Base-by-base conservation (phyloP, 2,797 vertebrate species). In the Sebastes steindachneri region DNA sequence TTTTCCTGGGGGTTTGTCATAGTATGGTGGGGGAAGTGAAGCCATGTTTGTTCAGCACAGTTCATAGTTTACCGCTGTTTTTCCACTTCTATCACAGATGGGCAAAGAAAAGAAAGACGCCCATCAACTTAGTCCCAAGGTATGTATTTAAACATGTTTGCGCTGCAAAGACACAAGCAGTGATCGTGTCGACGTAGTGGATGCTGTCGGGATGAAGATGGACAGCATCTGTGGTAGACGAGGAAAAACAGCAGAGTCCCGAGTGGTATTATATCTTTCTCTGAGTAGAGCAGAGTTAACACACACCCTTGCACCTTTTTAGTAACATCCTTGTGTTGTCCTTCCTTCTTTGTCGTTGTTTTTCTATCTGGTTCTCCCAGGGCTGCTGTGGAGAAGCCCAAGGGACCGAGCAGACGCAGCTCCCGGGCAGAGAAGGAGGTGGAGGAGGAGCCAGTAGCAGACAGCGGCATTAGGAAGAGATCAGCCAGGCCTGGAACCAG, bases 401-500 rank as follows among this genome's bases (percentile, higher is more conserved):
- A 99, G 95, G 97, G 97, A 79, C 97, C 97, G 31, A 99, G 95
- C 88, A 96, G 98, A 89, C 97, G 97, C 93, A 99, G 98, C 95
- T 98, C 98, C 71, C 96, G 97, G 85, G 96, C 97, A 67, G 98
- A 99, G 92, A 99, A 98, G 88, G 96, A 97, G 92, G 92, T 95
- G 33, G 96, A 97, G 85, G 91, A 96, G 81, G 97, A 98, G 90
- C 97, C 97, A 28, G 93, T 93, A 25, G 88, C 96, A 66, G 98
- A 99, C 93, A 98, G 96, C 1, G 96, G 96, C 85, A 96, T 97
- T 83, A 97, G 99, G 89, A 99, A 99, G 94, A 96, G 98, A 85
- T 96, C 97, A 9, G 97, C 96, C 73, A 92, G 98, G 70, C 98
- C 98, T 15, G 97, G 96, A 9, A 95, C 96, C 63, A 92, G 85